phyloP scores from a whole-genome alignment of 2,888 invertebrate genomes.

The Xanthia icteritia region DNA sequence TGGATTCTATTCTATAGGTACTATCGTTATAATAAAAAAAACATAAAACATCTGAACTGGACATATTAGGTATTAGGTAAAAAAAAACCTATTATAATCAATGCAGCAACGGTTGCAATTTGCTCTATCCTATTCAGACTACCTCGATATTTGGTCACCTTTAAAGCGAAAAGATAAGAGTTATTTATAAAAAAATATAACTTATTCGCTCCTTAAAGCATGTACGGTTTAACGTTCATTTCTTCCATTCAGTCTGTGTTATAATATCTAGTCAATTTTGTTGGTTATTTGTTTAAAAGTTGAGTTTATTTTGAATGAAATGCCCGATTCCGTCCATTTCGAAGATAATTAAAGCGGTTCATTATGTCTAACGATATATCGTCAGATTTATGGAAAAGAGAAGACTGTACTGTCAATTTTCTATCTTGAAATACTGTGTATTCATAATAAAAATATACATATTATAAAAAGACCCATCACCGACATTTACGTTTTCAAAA shows the following conservation, averaged over 20 bases:
- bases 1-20: not conserved
- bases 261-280: slow-evolving; percentile 64
- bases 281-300: slow-evolving; percentile 47
- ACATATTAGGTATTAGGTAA: not conserved
- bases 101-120: not conserved
- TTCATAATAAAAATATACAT: not conserved
- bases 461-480: not conserved
- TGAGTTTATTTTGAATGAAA: slow-evolving; percentile 36
- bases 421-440: not conserved
- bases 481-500: not conserved
- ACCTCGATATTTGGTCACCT: not conserved
- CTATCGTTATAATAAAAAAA: not conserved
- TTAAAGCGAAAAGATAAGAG: slow-evolving; percentile 27
- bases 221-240: slow-evolving; percentile 18
- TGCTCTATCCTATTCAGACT: not conserved
- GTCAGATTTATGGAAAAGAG: slow-evolving; percentile 18
- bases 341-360: slow-evolving; percentile 15
- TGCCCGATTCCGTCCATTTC: slow-evolving; percentile 53
- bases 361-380: slow-evolving; percentile 3
- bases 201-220: not conserved
- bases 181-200: not conserved
- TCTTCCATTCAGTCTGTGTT: slow-evolving; percentile 56
- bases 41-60: not conserved
- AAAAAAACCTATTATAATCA: not conserved
- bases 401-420: not conserved